Conservation (phyloP, 2,797 vertebrate genomes). For the Microctenopoma stevenorrisi region DNA sequence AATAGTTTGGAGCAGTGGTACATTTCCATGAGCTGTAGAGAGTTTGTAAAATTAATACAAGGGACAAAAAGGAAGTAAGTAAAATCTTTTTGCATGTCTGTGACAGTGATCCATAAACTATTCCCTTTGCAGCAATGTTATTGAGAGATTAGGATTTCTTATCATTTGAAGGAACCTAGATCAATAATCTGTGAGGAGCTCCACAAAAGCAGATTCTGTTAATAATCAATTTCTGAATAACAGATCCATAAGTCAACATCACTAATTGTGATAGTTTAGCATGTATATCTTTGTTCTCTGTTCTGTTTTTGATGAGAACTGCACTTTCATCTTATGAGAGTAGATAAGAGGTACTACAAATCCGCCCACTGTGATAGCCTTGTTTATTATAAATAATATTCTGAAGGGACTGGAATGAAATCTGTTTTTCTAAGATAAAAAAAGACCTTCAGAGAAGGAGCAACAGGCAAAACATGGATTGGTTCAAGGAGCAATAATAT, state of each 20-base stretch:
- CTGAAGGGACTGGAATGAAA: slow-evolving; percentile 43
- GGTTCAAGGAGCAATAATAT: slow-evolving; percentile 68
- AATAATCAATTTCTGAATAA: slow-evolving; percentile 75
- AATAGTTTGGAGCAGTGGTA: slow-evolving; percentile 54
- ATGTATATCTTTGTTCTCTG: slow-evolving; percentile 23
- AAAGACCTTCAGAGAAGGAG: slow-evolving; percentile 54
- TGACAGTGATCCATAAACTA: slow-evolving; percentile 26
- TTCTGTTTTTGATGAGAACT: slow-evolving; percentile 8
- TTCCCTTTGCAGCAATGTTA: slow-evolving; percentile 38
- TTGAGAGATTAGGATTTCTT: slow-evolving; percentile 64
- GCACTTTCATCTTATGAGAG: slow-evolving; percentile 11
- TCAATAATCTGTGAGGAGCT: slow-evolving; percentile 70
- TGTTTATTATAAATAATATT: slow-evolving; percentile 55
- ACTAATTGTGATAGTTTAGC: slow-evolving; percentile 52
- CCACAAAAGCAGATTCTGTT: slow-evolving; percentile 67
- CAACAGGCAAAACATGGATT: slow-evolving; percentile 30
- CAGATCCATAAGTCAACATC: slow-evolving; percentile 65
- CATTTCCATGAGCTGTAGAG: slow-evolving; percentile 40
- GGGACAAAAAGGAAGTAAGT: not conserved
- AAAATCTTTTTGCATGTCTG: not conserved
- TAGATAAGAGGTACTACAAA: slow-evolving; percentile 29
- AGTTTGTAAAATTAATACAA: slow-evolving; percentile 24
- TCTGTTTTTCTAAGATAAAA: slow-evolving; percentile 65
- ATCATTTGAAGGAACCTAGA: slow-evolving; percentile 66
- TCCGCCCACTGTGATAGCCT: slow-evolving; percentile 33